These are phyloP conservation scores for Pyrrhura leucotis DNA, from an alignment of 2,797 vertebrate species.

Conservation along the genomic window DNA sequence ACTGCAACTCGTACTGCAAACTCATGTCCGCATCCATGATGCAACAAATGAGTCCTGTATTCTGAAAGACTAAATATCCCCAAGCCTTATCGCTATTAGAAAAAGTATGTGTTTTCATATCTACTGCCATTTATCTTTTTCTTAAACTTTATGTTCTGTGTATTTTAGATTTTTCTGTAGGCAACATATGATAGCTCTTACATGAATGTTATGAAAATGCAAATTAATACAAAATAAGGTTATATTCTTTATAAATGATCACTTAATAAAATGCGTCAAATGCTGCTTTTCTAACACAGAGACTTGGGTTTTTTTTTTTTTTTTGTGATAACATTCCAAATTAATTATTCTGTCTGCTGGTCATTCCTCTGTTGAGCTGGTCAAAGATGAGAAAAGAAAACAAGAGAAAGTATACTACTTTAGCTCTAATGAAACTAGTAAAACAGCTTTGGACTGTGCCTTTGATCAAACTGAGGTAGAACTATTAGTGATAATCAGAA, in stretches of 20 bases:
- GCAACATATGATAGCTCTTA: neutral
- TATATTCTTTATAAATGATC: neutral
- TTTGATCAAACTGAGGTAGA: conserved; percentile 18
- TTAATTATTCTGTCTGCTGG: conserved; percentile 9
- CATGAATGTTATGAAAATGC: neutral
- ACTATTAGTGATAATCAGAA: neutral
- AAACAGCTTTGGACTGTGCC: conserved; percentile 6
- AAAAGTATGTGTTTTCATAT: neutral
- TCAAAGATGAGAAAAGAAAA: neutral
- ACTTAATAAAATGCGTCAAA: neutral
- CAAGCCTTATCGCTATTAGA: neutral
- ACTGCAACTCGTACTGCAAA: neutral
- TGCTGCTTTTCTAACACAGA: neutral
- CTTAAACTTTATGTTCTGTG: neutral
- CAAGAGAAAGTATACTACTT: neutral
- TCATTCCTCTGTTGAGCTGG: neutral
- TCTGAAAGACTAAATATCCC: neutral
- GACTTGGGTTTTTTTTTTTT: neutral
- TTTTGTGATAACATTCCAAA: neutral
- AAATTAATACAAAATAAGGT: conserved; percentile 9
- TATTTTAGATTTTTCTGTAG: neutral
- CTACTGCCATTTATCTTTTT: neutral
- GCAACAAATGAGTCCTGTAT: neutral
- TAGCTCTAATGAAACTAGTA: conserved; percentile 8
- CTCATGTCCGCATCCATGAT: neutral